Evolutionary conservation across 1,140 invertebrate species (phyloP), one percentile per base, ranked within the genome.

Genomic region (Musca domestica): DNA sequence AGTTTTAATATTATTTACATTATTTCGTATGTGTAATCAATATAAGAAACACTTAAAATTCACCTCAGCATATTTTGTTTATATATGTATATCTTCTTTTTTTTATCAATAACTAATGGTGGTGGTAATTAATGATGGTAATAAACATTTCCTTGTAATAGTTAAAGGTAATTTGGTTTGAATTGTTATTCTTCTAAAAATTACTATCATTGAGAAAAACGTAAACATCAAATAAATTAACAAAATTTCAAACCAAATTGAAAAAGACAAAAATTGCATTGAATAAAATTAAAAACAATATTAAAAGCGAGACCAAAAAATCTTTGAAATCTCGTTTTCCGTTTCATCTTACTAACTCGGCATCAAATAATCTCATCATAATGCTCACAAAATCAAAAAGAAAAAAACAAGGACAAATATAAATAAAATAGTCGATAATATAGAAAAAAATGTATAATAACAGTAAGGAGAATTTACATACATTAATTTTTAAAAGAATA

Each of bases 41-140:
- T 61, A 61, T 61, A 61, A 61, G 56, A 61, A 61, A 61, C 56
- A 34, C 56, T 58, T 58, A 61, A 61, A 61, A 41, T 41, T 41
- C 34, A 41, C 34, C 34, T 41, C n/a, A 61, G 17, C 20, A 22
- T 51, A 51, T 51, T 51, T 51, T 51, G 17, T 51, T 51, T 51
- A n/a, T 48, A 15, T 30, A 30, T 41, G 34, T 41, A 41, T 41
- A 5, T 41, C 6, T 41, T 7, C 10, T 10, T 41, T 30, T 30
- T 30, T 41, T 10, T 41, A 41, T 41, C 34, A 41, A 41, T 61
- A 14, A n/a, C n/a, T 61, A 41, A 61, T 41, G 27, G 7, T 61
- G 19, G 56, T 41, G 19, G n/a, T 61, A 34, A 34, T 56, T 54
- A 54, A 23, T 58, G 30, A n/a, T 58, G 34, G 20, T 58, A 61